Percentiles rank a stretch among this genome's conserved stretches.
Evolutionary conservation across 2,797 vertebrate genomes (phyloP).

Genomic region (Astyanax mexicanus): DNA sequence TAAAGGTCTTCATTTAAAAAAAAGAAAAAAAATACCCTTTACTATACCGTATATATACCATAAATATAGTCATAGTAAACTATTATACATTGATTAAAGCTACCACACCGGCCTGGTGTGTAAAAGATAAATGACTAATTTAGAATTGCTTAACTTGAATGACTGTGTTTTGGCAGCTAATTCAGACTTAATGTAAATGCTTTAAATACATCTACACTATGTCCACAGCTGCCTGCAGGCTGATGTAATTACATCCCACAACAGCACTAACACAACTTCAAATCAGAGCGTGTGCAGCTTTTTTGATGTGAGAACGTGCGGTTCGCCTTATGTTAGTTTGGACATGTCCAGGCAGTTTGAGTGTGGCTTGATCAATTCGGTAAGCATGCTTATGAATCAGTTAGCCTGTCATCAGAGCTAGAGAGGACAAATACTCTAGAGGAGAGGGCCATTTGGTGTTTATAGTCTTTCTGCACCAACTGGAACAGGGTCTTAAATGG

Average conservation of each 20-base stretch:
- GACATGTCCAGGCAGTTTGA: constrained; percentile 13
- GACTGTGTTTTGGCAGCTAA: constrained; percentile 1
- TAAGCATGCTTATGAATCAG: background rate
- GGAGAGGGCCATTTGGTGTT: background rate
- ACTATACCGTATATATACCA: no score
- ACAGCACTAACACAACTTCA: background rate
- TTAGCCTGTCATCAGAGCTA: constrained; percentile 3
- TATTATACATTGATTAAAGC: background rate
- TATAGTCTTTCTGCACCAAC: constrained; percentile 12
- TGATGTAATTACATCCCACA: background rate
- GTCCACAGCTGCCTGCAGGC: background rate
- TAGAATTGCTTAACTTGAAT: background rate
- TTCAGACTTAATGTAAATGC: background rate
- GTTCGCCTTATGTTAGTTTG: constrained; percentile 1
- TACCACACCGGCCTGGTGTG: background rate
- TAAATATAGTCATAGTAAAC: no score
- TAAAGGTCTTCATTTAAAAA: no score
- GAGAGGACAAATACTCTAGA: background rate
- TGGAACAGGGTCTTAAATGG: background rate
- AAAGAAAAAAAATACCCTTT: no score
- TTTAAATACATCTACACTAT: background rate
- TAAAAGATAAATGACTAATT: background rate
- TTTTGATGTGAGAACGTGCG: background rate
- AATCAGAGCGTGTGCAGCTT: background rate
- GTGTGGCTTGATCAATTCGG: background rate